phyloP scores from a whole-genome alignment of 2,113 vertebrate genomes.

The Pimephales promelas region DNA sequence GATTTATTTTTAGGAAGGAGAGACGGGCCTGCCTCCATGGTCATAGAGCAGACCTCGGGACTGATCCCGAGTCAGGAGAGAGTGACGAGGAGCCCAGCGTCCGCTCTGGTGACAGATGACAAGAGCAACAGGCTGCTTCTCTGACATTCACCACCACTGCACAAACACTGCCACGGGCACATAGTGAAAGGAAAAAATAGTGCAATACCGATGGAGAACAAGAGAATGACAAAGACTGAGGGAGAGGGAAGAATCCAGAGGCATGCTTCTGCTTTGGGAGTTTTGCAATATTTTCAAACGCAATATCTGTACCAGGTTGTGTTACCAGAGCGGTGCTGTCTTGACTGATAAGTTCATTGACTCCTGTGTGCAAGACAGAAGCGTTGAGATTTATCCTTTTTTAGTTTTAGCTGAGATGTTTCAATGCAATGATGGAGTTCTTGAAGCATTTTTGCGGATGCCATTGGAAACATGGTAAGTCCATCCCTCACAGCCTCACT shows the following conservation, averaged over 20 bases:
- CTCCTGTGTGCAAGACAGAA: neutral
- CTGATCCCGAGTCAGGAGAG: constrained; percentile 34
- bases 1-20: constrained; percentile 4
- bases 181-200: neutral
- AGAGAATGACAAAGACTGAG: neutral
- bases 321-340: constrained; percentile 57
- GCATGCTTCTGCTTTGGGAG: constrained; percentile 10
- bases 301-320: constrained; percentile 48
- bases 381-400: neutral
- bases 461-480: no score
- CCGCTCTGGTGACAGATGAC: constrained; percentile 7
- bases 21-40: neutral
- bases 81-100: constrained; percentile 42
- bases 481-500: no score
- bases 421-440: no score
- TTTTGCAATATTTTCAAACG: constrained; percentile 26
- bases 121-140: constrained; percentile 25
- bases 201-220: neutral
- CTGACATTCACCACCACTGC: constrained; percentile 13
- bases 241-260: constrained; percentile 1
- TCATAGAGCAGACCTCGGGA: neutral
- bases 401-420: no score
- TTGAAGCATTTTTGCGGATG: no score
- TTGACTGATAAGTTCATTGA: neutral
- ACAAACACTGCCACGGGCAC: constrained; percentile 15